A percentile compares a stretch with the other conserved stretches of the same genome.
Conservation (phyloP, 1,140 invertebrate genomes). For the Phocides pigmalion region DNA sequence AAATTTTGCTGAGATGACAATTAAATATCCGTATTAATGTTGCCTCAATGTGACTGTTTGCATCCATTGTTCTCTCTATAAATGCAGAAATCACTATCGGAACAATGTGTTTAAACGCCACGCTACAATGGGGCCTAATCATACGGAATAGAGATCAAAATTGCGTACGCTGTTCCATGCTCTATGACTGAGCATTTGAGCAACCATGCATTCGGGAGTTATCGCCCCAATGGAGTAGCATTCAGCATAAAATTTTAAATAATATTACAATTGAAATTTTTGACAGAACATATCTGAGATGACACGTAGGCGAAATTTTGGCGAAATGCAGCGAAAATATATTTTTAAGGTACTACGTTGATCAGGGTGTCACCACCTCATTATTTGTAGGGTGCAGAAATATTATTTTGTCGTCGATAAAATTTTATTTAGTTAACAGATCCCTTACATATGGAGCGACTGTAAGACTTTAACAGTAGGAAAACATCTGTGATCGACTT, state of each 20-base stretch:
- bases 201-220: constrained; percentile 29
- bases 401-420: too few species aligned
- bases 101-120: constrained; percentile 28
- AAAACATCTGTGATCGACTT: too few species aligned
- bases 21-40: constrained; percentile 20
- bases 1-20: constrained; percentile 15
- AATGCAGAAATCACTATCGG: constrained; percentile 32
- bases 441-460: too few species aligned
- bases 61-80: constrained; percentile 24
- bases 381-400: too few species aligned
- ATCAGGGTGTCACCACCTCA: too few species aligned
- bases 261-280: constrained; percentile 9
- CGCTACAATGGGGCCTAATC: constrained; percentile 22
- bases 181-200: constrained; percentile 26
- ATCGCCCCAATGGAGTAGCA: constrained; percentile 27
- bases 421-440: too few species aligned
- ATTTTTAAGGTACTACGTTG: too few species aligned
- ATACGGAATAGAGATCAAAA: constrained; percentile 26
- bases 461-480: too few species aligned
- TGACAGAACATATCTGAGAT: not conserved
- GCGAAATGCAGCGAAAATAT: too few species aligned
- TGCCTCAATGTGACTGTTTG: constrained; percentile 26
- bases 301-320: too few species aligned
- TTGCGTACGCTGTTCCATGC: constrained; percentile 1
- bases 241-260: constrained; percentile 30